Base-by-base conservation (phyloP, 2,797 vertebrate genomes). In the Gorsachius magnificus region DNA sequence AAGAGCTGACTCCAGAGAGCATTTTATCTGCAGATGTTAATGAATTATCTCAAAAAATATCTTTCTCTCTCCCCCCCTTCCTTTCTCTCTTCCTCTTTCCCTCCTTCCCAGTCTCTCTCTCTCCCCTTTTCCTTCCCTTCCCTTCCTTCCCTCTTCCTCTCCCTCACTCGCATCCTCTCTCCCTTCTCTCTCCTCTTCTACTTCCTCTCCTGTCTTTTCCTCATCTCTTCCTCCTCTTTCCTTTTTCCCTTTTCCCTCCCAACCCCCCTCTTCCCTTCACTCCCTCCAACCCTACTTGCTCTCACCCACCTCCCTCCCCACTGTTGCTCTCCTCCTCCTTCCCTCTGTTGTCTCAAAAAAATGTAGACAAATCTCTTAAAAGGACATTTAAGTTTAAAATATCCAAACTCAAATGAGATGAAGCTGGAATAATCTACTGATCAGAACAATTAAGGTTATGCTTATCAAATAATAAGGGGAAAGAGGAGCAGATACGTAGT, bases 401-500 rank as follows among this genome's bases (percentile, higher is more conserved):
- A 61, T 43, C 33, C 45, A 78, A 53, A 65, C 10, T 65, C 51
- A 41, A 45, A 54, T 41, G 22, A 69, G 17, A 21, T 60, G 26
- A 16, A 69, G 10, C 18, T 71, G 26, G 33, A 81, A 46, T 25
- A 64, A 36, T 51, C 35, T 75, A 28, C 36, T 61, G 26, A 58
- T 66, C 25, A 58, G 53, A 89, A 66, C 22, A 79, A 58, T 45
- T 66, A 33, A 71, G 43, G 5, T 57, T 57, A 45, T 68, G 31
- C 10, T 18, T 53, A 41, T 65, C 31, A 87, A 77, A 51, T 22
- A 72, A 10, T 41, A 90, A 64, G 20, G 26, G 79, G 36, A 35
- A 81, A 63, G 7, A 81, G 22, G 19, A 81, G 11, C 10, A 3
- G 1, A 35, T 43, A 31, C 0, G 1, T 26, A 46, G 17, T 6